Conservation (phyloP, 2,113 vertebrate species). For the Physeter macrocephalus region DNA sequence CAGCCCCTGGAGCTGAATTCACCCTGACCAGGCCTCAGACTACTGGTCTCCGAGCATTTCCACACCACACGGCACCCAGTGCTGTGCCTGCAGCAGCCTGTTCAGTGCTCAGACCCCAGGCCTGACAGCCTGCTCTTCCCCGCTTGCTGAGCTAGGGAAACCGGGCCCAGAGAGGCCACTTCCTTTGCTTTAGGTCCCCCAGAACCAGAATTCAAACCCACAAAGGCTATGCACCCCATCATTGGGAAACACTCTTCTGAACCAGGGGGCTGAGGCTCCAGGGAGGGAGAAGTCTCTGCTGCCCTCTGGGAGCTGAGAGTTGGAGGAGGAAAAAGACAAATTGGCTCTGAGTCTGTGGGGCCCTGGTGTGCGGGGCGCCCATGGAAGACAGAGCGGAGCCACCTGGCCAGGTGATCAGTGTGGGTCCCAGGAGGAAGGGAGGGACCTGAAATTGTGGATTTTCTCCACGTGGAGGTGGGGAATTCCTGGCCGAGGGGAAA, state of each 20-base stretch:
- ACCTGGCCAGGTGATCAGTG: background rate
- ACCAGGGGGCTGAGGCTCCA: background rate
- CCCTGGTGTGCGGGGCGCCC: background rate
- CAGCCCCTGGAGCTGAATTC: background rate
- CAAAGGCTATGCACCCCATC: background rate
- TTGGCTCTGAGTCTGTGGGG: background rate
- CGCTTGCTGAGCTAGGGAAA: background rate
- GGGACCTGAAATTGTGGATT: background rate
- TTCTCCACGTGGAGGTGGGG: background rate
- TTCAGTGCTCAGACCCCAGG: background rate
- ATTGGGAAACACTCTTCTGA: rapidly evolving
- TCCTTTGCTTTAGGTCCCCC: background rate
- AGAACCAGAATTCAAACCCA: background rate
- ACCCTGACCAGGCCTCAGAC: background rate
- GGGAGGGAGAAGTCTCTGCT: background rate
- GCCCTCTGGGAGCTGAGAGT: background rate
- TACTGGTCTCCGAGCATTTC: background rate
- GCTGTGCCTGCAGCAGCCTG: rapidly evolving
- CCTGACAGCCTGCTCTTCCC: background rate
- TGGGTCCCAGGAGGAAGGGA: rapidly evolving
- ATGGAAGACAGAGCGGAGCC: background rate
- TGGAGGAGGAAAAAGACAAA: background rate
- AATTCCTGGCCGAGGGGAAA: background rate
- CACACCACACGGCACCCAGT: rapidly evolving
- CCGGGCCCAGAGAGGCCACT: background rate